Evolutionary conservation across 2,113 vertebrate species (phyloP).

Genomic region (Chaetorhynchus papuensis): DNA sequence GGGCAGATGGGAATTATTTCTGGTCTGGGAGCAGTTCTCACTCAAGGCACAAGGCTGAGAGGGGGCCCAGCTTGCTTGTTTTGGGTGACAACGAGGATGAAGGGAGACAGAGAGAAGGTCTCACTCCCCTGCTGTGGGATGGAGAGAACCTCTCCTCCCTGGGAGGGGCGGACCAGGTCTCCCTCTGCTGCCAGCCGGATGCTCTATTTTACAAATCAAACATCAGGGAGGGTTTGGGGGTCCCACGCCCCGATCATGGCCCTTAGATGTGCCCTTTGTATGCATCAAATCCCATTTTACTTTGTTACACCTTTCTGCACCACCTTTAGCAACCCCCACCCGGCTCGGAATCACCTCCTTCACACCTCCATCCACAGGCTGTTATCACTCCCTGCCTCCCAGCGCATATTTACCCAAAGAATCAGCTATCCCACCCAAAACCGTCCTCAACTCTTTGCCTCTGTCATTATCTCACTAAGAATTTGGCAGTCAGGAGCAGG

Average conservation of each 20-base stretch:
- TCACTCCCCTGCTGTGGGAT: not conserved
- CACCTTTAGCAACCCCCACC: not conserved
- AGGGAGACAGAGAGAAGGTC: fast-evolving
- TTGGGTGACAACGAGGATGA: not conserved
- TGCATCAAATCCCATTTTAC: not conserved
- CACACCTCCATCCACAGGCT: not conserved
- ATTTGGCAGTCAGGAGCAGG: not conserved
- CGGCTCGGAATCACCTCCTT: fast-evolving
- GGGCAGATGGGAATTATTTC: not conserved
- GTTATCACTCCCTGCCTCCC: not conserved
- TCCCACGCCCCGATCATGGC: fast-evolving
- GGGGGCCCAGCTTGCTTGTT: fast-evolving
- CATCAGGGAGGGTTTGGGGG: not conserved
- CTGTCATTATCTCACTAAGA: not conserved
- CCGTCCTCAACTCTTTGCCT: not conserved
- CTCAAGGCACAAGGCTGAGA: not conserved
- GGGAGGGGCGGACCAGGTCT: not conserved
- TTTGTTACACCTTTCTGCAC: not conserved
- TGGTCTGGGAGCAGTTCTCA: not conserved
- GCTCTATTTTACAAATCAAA: not conserved
- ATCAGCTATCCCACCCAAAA: constrained; percentile 10
- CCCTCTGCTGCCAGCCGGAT: not conserved
- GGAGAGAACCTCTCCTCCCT: not conserved
- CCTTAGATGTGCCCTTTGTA: not conserved
- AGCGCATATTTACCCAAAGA: not conserved